These are phyloP conservation scores for Proctacanthus coquilletti DNA, from an alignment of 1,140 invertebrate genomes.

Conservation along the genomic window DNA sequence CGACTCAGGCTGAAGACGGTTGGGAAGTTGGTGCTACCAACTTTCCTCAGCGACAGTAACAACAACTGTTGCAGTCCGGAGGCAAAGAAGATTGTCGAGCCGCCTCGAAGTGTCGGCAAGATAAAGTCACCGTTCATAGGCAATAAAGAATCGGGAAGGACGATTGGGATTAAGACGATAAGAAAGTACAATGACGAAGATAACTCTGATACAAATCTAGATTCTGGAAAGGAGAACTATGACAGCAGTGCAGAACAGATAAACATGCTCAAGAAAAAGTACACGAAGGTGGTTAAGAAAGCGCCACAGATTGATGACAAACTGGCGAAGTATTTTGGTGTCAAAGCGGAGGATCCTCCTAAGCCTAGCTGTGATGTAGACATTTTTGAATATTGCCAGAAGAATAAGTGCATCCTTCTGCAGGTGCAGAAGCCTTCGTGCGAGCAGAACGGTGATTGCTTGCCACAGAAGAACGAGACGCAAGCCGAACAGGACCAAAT, in stretches of 20 bases:
- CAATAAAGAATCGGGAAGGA: too few species aligned
- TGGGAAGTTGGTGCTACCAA: slow-evolving; percentile 19
- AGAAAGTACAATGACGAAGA: slow-evolving; percentile 7
- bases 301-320: slow-evolving; percentile 17
- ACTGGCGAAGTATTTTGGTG: slow-evolving; percentile 22
- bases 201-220: slow-evolving; percentile 10
- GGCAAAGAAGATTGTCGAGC: neutral
- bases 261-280: slow-evolving; percentile 11
- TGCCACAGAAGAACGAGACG: too few species aligned
- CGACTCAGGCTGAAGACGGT: slow-evolving; percentile 16
- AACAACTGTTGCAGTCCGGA: slow-evolving; percentile 11
- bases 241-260: slow-evolving; percentile 8
- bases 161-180: too few species aligned
- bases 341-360: neutral
- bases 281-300: slow-evolving; percentile 16
- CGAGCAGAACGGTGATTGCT: neutral
- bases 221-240: slow-evolving; percentile 25
- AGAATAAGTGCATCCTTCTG: neutral
- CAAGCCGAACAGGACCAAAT: too few species aligned
- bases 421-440: neutral
- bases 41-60: slow-evolving; percentile 17
- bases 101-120: slow-evolving; percentile 12
- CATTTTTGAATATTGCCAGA: neutral
- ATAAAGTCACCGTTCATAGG: slow-evolving; percentile 25
- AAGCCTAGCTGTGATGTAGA: too few species aligned